Base-by-base conservation (phyloP, 1,140 invertebrate species). In the Latrodectus geometricus region DNA sequence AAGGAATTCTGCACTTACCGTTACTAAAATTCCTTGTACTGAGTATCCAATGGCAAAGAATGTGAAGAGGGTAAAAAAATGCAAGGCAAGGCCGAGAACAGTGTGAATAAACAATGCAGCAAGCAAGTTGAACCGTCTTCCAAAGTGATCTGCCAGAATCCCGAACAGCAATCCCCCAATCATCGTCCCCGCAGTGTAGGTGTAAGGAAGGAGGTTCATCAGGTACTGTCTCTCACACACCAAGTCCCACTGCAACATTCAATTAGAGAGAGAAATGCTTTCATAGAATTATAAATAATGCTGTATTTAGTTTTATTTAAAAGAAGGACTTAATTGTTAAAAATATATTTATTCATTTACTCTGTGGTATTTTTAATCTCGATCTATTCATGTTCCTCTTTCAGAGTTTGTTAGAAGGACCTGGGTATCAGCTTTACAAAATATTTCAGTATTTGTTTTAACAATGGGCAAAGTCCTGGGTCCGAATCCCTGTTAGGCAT, bases 141-240 rank as follows among this genome's bases (percentile, higher is more conserved):
- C 93, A 89, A 92, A 92, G 61, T 91, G 91, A 89, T 94, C 93
- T 2, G 91, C 90, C 21, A 93, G 81, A 52, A 91, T 88, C 48
- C 93, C 93, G 88, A 92, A 91, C 8, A 94, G 66, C 54, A 92
- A 89, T 4, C 92, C 93, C 14, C 93, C 93, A 61, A 93, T 87
- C 88, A 93, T 91, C 1, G 93, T 91, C 0, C 93, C 93, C 23
- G 89, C 82, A 73, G 92, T 92, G 88, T 93, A 93, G 35, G 92
- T 89, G 8, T 91, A 92, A 0, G 91, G 91, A 0, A 92, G 91
- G 35, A 93, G 89, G 23, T 89, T 90, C 11, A 90, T 89, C 11
- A 93, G 87, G 86, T 92, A 92, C 56, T 89, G 88, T 72, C 91
- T 89, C n/a, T 92, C 91, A 88, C 93, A 94, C 15, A 94, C 91